Evolutionary conservation across 2,797 vertebrate genomes (phyloP).

Genomic region (Acipenser ruthenus): DNA sequence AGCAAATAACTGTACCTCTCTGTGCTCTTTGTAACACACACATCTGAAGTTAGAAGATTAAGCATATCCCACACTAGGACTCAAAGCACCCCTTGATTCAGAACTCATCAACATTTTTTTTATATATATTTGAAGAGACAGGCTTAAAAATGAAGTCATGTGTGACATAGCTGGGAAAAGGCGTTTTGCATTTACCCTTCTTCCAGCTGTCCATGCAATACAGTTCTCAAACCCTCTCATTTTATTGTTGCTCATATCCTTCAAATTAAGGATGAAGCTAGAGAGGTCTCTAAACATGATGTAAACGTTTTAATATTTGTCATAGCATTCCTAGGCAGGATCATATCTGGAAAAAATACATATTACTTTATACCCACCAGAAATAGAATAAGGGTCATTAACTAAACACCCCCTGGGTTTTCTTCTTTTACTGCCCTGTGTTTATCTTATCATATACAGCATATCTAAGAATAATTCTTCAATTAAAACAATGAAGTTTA

Average conservation of each 20-base stretch:
- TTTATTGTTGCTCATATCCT: background rate
- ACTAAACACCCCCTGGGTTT: background rate
- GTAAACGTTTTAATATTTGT: background rate
- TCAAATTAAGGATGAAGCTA: background rate
- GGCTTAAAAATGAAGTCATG: background rate
- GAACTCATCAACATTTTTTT: no score
- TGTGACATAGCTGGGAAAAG: background rate
- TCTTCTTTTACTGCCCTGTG: background rate
- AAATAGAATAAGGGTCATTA: background rate
- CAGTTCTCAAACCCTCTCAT: background rate
- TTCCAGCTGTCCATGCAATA: background rate
- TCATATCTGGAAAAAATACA: background rate
- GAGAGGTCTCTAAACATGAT: background rate
- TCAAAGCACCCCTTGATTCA: no score
- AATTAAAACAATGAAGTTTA: no score
- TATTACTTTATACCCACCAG: background rate
- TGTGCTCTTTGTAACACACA: no score
- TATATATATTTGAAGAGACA: background rate
- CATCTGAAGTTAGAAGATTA: no score
- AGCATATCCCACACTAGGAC: no score
- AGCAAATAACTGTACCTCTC: no score
- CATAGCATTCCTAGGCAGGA: no score
- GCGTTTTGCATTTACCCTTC: background rate
- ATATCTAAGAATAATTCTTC: no score
- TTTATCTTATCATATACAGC: no score